Base-by-base conservation (phyloP, 92 coral and sea anemone species). In the Porites lobata region DNA sequence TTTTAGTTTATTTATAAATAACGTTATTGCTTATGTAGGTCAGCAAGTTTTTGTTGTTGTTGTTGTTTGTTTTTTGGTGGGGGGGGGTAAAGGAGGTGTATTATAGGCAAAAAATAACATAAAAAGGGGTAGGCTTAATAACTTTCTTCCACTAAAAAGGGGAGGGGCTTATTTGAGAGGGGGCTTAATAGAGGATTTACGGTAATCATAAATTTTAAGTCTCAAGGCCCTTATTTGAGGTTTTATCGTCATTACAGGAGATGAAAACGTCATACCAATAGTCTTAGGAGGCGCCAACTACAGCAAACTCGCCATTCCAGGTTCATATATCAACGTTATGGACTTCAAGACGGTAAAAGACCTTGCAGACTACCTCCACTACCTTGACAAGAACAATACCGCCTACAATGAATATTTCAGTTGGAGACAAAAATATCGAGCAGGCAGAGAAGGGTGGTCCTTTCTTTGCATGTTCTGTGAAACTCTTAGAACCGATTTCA, bases 351-450 rank as follows among this genome's bases (percentile, higher is more conserved):
- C 85, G 61, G 89, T 89, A 7, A 77, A 77, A 74, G 59, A 81
- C 0, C 84, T 91, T 3, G 94, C 89, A 6, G 78, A 84, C 7
- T 87, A 91, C 75, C 71, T 91, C 18, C 43, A 54, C 63, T 91
- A 91, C 29, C 82, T 91, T 2, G 90, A 91, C 64, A 63, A 71
- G 14, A 91, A 88, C 66, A 86, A 91, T 61, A 91, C 92, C 13
- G 94, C 94, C 7, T 91, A 91, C 63, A 83, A 78, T 65, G 59
- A 78, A 51, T 91, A 88, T 82, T 91, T 91, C 61, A n/a, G 78
- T 14, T 91, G 94, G 94, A 91, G 61, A 14, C 61, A 56, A 56
- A 12, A 56, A 56, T 56, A 56, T 14, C 17, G 61, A 14, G 3
- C 1, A 56, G 8, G 13, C 4, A 2, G 13, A 56, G 11, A 56